A percentile compares a stretch with the other conserved stretches of the same genome.
phyloP scores from a whole-genome alignment of 1,140 invertebrate species.

The Leptonema lineaticorne region DNA sequence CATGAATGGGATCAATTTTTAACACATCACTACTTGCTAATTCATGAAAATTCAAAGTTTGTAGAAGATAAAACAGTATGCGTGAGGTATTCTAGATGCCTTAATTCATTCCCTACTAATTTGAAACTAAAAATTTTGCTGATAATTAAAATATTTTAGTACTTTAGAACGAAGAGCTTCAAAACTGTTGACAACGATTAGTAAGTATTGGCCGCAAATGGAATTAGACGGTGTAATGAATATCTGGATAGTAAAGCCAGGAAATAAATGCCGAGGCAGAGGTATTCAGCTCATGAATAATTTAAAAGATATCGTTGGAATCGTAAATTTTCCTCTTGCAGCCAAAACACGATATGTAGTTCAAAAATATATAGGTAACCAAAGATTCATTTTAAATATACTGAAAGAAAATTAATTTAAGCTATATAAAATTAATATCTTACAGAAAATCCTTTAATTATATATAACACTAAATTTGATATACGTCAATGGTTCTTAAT shows the following conservation, averaged over 20 bases:
- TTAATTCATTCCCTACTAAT: no score
- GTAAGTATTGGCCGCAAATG: constrained; percentile 75
- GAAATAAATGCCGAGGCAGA: constrained; percentile 87
- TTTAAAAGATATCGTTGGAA: constrained; percentile 81
- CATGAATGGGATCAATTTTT: constrained; percentile 88
- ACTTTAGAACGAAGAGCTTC: constrained; percentile 50
- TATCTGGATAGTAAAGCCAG: constrained; percentile 95
- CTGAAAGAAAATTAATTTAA: background rate
- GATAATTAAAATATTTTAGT: constrained; percentile 43
- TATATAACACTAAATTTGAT: constrained; percentile 92
- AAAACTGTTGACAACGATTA: constrained; percentile 51
- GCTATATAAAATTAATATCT: constrained; percentile 39
- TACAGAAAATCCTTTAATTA: constrained; percentile 78
- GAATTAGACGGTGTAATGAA: constrained; percentile 82
- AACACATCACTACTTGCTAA: constrained; percentile 69
- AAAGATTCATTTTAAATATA: background rate
- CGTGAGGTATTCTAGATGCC: constrained; percentile 48
- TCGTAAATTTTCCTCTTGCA: constrained; percentile 60
- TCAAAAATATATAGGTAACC: constrained; percentile 90
- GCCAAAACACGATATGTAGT: constrained; percentile 83
- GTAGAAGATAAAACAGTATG: constrained; percentile 46
- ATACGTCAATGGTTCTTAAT: constrained; percentile 93
- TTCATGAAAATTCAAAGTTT: constrained; percentile 64
- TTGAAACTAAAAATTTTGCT: background rate
- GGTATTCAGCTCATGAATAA: constrained; percentile 87